phyloP scores from a whole-genome alignment of 1,140 invertebrate genomes.

The Carposina sasakii region DNA sequence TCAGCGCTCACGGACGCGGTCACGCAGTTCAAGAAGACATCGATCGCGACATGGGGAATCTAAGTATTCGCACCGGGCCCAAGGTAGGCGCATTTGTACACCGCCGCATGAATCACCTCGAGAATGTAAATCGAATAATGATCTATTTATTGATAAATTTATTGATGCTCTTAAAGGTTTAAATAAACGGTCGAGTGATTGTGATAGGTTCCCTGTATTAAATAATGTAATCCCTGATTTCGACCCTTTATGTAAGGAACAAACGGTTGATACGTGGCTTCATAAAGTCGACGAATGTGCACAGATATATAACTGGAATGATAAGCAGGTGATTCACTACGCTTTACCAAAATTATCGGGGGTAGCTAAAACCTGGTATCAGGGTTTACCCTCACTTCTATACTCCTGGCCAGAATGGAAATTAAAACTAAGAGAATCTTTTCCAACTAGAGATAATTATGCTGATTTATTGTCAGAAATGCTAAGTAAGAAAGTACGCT shows the following conservation, averaged over 20 bases:
- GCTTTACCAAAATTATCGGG: conserved; percentile 15
- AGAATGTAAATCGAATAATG: too few relatives aligned
- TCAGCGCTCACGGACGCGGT: too few relatives aligned
- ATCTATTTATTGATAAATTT: conserved; percentile 4
- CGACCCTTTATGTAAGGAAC: conserved; percentile 4
- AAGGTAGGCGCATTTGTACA: too few relatives aligned
- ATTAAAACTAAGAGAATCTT: conserved; percentile 21
- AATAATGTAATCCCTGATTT: conserved; percentile 7
- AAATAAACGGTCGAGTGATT: not conserved
- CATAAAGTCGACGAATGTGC: conserved; percentile 10
- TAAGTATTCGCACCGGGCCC: too few relatives aligned
- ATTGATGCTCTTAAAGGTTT: not conserved
- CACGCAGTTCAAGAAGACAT: too few relatives aligned
- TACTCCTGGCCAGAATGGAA: conserved; percentile 34
- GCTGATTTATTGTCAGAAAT: conserved; percentile 17
- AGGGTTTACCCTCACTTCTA: conserved; percentile 15
- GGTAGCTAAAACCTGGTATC: conserved; percentile 18
- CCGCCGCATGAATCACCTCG: too few relatives aligned
- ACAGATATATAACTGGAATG: conserved; percentile 4
- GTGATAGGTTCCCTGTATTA: not conserved
- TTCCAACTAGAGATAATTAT: conserved; percentile 20
- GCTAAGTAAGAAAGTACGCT: conserved; percentile 10
- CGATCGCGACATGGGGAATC: too few relatives aligned
- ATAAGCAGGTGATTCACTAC: conserved; percentile 5
- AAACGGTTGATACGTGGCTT: conserved; percentile 5